A percentile compares a stretch with the other conserved stretches of the same genome.
Conservation (phyloP, 2,113 vertebrate species). For the Salvator merianae region DNA sequence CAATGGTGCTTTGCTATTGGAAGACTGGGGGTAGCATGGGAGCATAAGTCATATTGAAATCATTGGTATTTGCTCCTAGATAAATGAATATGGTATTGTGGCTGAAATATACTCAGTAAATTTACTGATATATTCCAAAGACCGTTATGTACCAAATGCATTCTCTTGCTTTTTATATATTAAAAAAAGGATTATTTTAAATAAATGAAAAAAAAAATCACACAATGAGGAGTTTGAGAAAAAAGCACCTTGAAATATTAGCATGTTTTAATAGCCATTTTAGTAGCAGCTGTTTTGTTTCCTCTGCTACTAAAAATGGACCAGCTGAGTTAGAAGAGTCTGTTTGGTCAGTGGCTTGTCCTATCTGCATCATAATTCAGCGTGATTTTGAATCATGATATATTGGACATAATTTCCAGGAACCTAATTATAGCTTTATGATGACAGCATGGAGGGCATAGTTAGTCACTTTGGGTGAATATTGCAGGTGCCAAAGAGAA, state of each 20-base stretch:
- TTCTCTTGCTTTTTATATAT: neutral
- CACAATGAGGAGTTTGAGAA: neutral
- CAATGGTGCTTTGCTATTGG: too few relatives aligned
- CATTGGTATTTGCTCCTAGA: too few relatives aligned
- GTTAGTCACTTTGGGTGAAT: conserved; percentile 41
- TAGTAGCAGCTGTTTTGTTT: neutral
- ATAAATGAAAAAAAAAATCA: neutral
- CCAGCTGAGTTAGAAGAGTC: neutral
- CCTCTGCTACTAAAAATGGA: neutral
- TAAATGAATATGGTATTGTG: too few relatives aligned
- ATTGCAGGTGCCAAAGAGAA: conserved; percentile 18
- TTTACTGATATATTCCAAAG: too few relatives aligned
- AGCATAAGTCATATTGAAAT: neutral
- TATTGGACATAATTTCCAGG: conserved; percentile 3
- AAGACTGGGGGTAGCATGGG: too few relatives aligned
- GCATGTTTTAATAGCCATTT: too few relatives aligned
- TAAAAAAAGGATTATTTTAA: neutral
- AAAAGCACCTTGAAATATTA: neutral
- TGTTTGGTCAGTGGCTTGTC: conserved; percentile 10
- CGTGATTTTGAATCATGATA: accelerated
- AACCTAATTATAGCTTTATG: neutral
- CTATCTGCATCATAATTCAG: conserved; percentile 23
- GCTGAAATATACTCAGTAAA: too few relatives aligned
- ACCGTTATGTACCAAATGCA: neutral
- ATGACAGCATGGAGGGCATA: conserved; percentile 28